Evolutionary conservation across 1,140 invertebrate species (phyloP), one percentile per base, ranked within the genome.

Genomic region (Microplitis demolitor): DNA sequence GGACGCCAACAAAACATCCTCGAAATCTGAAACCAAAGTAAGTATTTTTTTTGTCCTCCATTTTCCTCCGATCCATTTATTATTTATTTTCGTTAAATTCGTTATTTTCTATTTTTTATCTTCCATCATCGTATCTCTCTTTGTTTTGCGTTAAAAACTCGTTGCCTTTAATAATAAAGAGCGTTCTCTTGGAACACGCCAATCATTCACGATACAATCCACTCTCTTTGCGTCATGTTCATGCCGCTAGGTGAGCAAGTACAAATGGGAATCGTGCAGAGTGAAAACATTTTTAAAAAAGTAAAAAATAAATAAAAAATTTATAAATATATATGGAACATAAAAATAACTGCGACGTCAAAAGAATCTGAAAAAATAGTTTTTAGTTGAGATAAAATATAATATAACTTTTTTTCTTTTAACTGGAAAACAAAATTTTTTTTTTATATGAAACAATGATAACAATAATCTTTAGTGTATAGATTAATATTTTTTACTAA

Each of bases 1-100:
- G 37, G 85, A 87, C 67, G 89, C 88, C 76, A 90, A 90, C 77
- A 88, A 84, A 4, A 90, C 89, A 33, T 89, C 6, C 39, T 45
- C 39, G 39, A 45, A 45, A 45, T 45, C 89, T 5, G 87, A 86
- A 4, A 88, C 84, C 72, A 89, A 90, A 85, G 89, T 90, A 82
- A 80, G 76, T 16, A 5, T 45, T 11, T 24, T 63, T 58, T 35
- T 69, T 51, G 35, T 54, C 53, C 35, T 16, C 35, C 11, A 39
- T 37, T 60, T 14, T 73, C 61, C 73, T 39, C 67, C 31, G 54
- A 54, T 67, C 51, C 45, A 63, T 54, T 58, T 74, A 69, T 45
- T 68, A 66, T 69, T 50, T 62, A 62, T 50, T 56, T 16, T 50
- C 33, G 35, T 51, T 66, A 6, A 35, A 35, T 16, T 8, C 24